Base-by-base conservation (phyloP, 1,140 invertebrate species). In the Battus philenor region DNA sequence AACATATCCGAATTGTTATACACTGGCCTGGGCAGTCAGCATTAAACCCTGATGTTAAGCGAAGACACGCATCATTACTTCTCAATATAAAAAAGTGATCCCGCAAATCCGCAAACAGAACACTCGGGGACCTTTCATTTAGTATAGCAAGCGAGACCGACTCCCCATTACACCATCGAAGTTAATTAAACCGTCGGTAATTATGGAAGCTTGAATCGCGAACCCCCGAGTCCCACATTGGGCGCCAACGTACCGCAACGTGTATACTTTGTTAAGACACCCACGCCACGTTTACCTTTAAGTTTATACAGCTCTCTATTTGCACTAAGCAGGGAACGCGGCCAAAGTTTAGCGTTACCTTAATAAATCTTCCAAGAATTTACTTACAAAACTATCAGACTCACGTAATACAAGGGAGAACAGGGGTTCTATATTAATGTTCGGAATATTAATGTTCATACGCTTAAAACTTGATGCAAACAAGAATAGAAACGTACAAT, bases 161-260 rank as follows among this genome's bases (percentile, higher is more conserved):
- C 72, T 57, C 64, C n/a, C 74, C 68, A 77, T 69, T 74, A 75
- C 60, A 55, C 46, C 53, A 46, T 41, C 59, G 69, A 74, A 80
- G 76, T 77, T 78, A 78, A 80, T 83, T 73, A 77, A 76, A 80
- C 77, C 70, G 61, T 71, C 65, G 63, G 58, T 75, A 79, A 82
- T 78, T 74, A 68, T 59, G 62, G 54, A 56, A 54, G 61, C 59
- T 50, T 54, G 32, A 22, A 39, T 50, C 47, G 22, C 32, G 44
- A 61, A 55, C 54, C 59, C 67, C 57, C 56, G 53, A 34, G 45
- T 34, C 55, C 60, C 64, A 54, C 50, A 64, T 64, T 66, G 73
- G 67, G 68, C 74, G 68, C 73, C 72, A 75, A 69, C 57, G 57
- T 54, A 52, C 69, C 68, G 60, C 74, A 76, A 63, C 79, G 69